phyloP scores from a whole-genome alignment of 2,113 vertebrate species.

The Entelurus aequoreus region DNA sequence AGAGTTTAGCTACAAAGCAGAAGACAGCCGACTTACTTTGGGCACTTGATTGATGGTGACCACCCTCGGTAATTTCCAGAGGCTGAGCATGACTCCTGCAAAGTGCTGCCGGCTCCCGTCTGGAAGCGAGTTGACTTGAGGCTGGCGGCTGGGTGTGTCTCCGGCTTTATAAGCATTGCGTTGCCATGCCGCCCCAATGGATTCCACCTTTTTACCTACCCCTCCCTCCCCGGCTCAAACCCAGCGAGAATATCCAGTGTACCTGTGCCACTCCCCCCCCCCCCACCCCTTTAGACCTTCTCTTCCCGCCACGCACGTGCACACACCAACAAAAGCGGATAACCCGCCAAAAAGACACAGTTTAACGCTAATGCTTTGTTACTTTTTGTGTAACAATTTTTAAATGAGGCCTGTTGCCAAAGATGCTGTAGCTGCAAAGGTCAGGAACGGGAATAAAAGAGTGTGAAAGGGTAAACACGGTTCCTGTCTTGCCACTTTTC shows the following conservation, averaged over 20 bases:
- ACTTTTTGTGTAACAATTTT: too few relatives aligned
- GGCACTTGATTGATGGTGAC: constrained; percentile 84
- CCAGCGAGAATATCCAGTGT: constrained; percentile 42
- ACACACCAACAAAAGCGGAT: constrained; percentile 16
- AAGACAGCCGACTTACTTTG: constrained; percentile 75
- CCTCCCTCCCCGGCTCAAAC: constrained; percentile 27
- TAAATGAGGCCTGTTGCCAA: too few relatives aligned
- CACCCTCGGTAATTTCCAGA: constrained; percentile 76
- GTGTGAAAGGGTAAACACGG: constrained; percentile 35
- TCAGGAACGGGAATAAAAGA: constrained; percentile 28
- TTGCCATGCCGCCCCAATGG: constrained; percentile 45
- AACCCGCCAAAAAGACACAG: too few relatives aligned
- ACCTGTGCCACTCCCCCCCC: constrained; percentile 37
- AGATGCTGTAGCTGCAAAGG: neutral
- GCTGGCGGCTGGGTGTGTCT: constrained; percentile 16
- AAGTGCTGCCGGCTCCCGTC: constrained; percentile 4
- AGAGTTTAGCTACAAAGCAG: neutral
- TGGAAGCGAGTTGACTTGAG: constrained; percentile 18
- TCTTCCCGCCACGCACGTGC: neutral
- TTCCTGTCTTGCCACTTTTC: constrained; percentile 15
- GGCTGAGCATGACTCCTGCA: constrained; percentile 75
- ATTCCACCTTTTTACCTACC: constrained; percentile 29
- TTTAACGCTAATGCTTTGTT: too few relatives aligned
- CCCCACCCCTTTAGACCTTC: constrained; percentile 5
- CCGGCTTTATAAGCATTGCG: constrained; percentile 32